Evolutionary conservation across 2,797 vertebrate species (phyloP).

Genomic region (Decapterus maruadsi): DNA sequence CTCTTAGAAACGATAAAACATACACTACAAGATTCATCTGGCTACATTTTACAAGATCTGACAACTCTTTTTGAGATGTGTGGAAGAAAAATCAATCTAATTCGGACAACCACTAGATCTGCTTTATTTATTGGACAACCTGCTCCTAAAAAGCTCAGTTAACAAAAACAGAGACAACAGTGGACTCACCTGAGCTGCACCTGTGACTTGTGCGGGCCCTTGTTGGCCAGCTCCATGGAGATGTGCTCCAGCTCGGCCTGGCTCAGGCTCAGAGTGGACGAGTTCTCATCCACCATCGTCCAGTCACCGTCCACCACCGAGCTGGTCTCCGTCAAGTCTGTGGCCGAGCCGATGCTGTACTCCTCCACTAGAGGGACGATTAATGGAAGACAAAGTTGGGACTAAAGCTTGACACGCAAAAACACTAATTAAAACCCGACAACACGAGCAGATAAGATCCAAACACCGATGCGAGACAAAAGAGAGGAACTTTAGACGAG

Average conservation of each 20-base stretch:
- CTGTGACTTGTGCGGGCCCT: conserved; percentile 97
- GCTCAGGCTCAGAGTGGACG: conserved; percentile 92
- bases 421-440: too few species aligned
- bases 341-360: conserved; percentile 98
- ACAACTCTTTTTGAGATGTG: too few species aligned
- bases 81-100: too few species aligned
- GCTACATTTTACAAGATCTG: too few species aligned
- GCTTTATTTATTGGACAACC: too few species aligned
- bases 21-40: too few species aligned
- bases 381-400: background rate
- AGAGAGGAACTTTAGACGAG: too few species aligned
- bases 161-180: background rate
- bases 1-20: background rate
- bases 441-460: too few species aligned
- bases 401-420: background rate
- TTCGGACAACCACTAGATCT: too few species aligned
- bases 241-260: conserved; percentile 97
- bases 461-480: background rate
- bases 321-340: conserved; percentile 97
- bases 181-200: conserved; percentile 93
- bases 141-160: too few species aligned
- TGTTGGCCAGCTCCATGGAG: conserved; percentile 97
- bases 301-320: conserved; percentile 98
- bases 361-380: conserved; percentile 89
- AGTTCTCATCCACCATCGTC: conserved; percentile 97